Base-by-base conservation (phyloP, 64 coral and sea anemone genomes). In the Stylophora pistillata region DNA sequence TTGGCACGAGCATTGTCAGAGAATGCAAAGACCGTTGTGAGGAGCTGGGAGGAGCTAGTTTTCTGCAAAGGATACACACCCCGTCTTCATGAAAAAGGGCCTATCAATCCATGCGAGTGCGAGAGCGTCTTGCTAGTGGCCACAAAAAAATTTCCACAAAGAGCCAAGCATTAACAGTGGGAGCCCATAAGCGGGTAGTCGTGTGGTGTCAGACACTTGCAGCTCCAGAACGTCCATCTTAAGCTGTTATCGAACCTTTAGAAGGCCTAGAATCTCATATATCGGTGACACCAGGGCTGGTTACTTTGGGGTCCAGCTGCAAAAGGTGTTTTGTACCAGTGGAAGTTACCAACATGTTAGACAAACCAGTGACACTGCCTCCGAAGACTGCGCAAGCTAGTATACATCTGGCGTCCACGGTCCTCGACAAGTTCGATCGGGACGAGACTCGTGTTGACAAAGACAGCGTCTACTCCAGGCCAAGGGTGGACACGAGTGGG, bases 1-100 rank as follows among this genome's bases (percentile, higher is more conserved):
- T 92, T 52, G 90, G 90, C 77, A 92, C 82, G 34, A 92, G 78
- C 37, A 77, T 92, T 71, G 74, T 76, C 16, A 92, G 56, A 55
- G 74, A 62, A 80, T 92, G 76, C 58, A 32, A 80, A 58, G 72
- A 79, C 23, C 62, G 57, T 25, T 69, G 85, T 52, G 56, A 72
- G 15, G 52, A 87, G 78, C n/a, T 73, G 56, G 58, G 57, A 56
- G 91, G 84, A 23, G 37, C 23, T 58, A 9, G 55, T 55, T 92
- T 92, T 86, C 68, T 54, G 64, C 84, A 87, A 73, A 74, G 75
- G 74, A 77, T 77, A 58, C 75, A 87, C 27, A 78, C 71, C 61
- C 87, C 84, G 23, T 79, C 75, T 54, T 61, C 64, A 15, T 87
- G 84, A 85, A 92, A 74, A 79, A 55, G 91, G 55, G 85, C 91